Evolutionary conservation across 2,888 invertebrate species (phyloP).

Genomic region (Ypsolopha sequella): DNA sequence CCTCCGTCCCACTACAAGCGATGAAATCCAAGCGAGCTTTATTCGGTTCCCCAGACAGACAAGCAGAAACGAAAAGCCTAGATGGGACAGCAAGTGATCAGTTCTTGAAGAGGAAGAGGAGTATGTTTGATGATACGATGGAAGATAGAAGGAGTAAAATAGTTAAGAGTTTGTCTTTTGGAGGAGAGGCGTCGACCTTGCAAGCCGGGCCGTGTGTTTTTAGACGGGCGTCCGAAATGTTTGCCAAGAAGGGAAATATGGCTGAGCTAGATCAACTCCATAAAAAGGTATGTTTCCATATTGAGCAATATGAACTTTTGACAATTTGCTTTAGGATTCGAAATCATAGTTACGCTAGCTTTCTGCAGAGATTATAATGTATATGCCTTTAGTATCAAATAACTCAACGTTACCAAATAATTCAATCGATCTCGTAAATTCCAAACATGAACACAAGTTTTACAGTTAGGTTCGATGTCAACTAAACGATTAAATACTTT

Average conservation of each 20-base stretch:
- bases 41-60: conserved; percentile 72
- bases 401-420: no score
- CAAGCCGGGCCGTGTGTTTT: conserved; percentile 25
- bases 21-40: conserved; percentile 76
- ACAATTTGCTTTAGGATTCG: no score
- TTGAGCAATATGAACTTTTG: background rate
- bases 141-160: conserved; percentile 56
- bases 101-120: conserved; percentile 60
- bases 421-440: no score
- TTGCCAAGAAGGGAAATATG: conserved; percentile 30
- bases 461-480: no score
- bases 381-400: no score
- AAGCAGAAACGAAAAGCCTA: conserved; percentile 46
- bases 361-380: no score
- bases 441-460: no score
- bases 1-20: conserved; percentile 52
- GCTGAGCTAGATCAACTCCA: conserved; percentile 72
- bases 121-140: conserved; percentile 43
- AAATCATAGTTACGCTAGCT: no score
- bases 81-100: conserved; percentile 40
- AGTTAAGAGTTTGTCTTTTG: conserved; percentile 72
- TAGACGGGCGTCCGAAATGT: conserved; percentile 49
- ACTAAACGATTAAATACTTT: no score
- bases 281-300: conserved; percentile 65
- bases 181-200: conserved; percentile 42